Evolutionary conservation across 2,113 vertebrate species (phyloP), one percentile per base, ranked within the genome.

Genomic region (Osmerus mordax): DNA sequence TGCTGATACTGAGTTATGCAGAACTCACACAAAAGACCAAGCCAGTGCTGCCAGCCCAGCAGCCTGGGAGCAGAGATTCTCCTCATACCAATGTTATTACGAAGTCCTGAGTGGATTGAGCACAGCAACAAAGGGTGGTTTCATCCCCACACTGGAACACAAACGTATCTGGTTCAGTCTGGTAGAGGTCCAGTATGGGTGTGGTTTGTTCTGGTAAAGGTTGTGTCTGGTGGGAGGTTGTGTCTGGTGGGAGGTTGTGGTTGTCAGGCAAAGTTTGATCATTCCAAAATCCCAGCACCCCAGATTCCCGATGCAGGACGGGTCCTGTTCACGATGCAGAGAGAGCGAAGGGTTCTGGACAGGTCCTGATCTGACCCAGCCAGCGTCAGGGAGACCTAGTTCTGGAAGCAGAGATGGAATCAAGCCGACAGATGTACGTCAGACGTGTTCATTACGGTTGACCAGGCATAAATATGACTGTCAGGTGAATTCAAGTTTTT

Each of bases 401-500:
- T 23, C 70, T 70, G 73, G 62, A 74, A 77, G 69, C 70, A 64
- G 58, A 79, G 71, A 73, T 80, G 85, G 83, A 81, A 81, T 73
- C 65, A 67, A 77, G 78, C 74, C 76, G 78, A 71, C 53, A 52
- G 71, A 84, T 79, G 81, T 76, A 78, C 71, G 80, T 80, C 77
- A 71, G 77, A 76, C 80, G 82, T 81, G 85, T 79, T 86, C 75
- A 84, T 78, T 80, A 77, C 83, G 78, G 81, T 77, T 76, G 78
- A 87, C 67, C 79, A 78, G 78, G 79, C 84, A 84, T 89, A 87
- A 87, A 88, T 87, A 84, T 83, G 73, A 79, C 67, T 85, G 77
- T 85, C 74, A 76, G 74, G 82, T 73, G 72, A 86, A 86, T 81
- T 79, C 78, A 67, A 77, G 66, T 73, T 84, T 79, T 83, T 83